Base-by-base conservation (phyloP, 2,113 vertebrate species). In the Phaethornis superciliosus region DNA sequence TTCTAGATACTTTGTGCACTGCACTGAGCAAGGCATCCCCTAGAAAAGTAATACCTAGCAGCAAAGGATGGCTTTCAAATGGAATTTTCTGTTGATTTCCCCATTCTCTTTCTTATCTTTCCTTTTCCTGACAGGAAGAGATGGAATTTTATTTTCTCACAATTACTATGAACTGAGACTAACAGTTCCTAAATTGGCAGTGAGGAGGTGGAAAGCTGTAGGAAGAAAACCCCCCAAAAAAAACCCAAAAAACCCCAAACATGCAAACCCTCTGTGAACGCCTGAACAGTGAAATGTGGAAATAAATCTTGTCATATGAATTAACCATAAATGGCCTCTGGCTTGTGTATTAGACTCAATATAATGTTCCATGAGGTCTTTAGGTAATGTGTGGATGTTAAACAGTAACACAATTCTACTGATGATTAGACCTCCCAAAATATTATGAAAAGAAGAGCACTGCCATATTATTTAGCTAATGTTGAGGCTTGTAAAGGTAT, bases 81-180 rank as follows among this genome's bases (percentile, higher is more conserved):
- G 80, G 72, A 95, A 83, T 90, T 95, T 97, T 95, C 80, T 96
- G 90, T 93, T 90, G 92, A 64, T 93, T 95, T 47, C 80, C 81
- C 92, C 91, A 70, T 95, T 94, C 67, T 21, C 15, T 76, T 95
- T 47, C 65, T 12, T 70, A 40, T 64, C 67, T 71, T 90, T 89
- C 33, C 72, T 77, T 82, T 88, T 87, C 54, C 79, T 82, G 76
- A 80, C 72, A 96, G 76, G 91, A 95, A 91, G 90, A 95, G 92
- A 95, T 89, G 89, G 93, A 93, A 91, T 90, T 94, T 95, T 91
- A 95, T 95, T 96, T 95, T 94, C 82, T 96, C 92, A 74, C 84
- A 79, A 89, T 96, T 91, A 75, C 79, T 85, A 65, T 86, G 96
- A 97, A 83, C 90, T 69, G 94, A 95, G 91, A 94, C 81, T 95